A percentile compares a stretch with the other conserved stretches of the same genome.
phyloP scores from a whole-genome alignment of 2,797 vertebrate species.

The Sebastes hopkinsi region DNA sequence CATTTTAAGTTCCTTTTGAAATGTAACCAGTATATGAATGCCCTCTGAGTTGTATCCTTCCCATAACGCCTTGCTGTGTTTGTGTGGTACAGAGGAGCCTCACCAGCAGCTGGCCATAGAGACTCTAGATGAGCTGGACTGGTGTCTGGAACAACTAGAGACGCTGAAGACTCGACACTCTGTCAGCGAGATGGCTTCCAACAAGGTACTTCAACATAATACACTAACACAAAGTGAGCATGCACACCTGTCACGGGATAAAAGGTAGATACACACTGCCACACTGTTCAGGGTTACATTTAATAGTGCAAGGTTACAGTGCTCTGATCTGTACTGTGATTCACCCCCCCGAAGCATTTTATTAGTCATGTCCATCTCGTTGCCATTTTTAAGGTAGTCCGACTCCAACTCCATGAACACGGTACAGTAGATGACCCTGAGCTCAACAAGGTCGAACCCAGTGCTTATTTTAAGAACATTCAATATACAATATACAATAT shows the following conservation, averaged over 20 bases:
- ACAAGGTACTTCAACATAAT: conserved; percentile 83
- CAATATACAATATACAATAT: neutral
- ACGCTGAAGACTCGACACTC: conserved; percentile 93
- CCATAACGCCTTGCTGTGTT: conserved; percentile 35
- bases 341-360: conserved; percentile 10
- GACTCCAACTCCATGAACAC: neutral
- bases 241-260: neutral
- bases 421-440: neutral
- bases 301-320: neutral
- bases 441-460: neutral
- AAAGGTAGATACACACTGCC: neutral
- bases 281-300: neutral
- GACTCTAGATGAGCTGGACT: conserved; percentile 94
- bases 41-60: neutral
- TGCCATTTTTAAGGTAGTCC: conserved; percentile 5
- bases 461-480: neutral
- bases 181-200: conserved; percentile 96
- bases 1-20: neutral
- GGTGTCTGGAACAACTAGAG: conserved; percentile 96
- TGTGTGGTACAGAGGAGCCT: conserved; percentile 85
- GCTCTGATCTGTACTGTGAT: conserved; percentile 12
- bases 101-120: conserved; percentile 89
- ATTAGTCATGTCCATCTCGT: conserved; percentile 24
- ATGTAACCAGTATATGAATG: neutral
- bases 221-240: neutral